phyloP scores from a whole-genome alignment of 2,113 vertebrate species.

The Prunella fulvescens region DNA sequence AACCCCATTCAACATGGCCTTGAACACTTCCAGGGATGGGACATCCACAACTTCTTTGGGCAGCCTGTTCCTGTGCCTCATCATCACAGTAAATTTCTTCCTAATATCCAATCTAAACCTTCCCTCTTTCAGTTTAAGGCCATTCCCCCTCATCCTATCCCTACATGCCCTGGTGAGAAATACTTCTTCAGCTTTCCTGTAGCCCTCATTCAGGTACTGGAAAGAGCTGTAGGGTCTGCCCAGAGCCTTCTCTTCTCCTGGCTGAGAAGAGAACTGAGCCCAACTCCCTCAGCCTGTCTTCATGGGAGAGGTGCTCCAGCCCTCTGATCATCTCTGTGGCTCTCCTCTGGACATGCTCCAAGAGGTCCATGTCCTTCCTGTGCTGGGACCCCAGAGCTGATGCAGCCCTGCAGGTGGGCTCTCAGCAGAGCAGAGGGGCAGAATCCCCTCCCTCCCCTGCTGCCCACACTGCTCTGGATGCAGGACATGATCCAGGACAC shows the following conservation, averaged over 20 bases:
- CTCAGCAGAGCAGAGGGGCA: neutral
- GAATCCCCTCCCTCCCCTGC: neutral
- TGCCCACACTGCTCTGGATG: fast-evolving
- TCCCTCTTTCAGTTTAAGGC: neutral
- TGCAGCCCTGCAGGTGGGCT: neutral
- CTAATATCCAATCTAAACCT: neutral
- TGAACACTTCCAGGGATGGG: neutral
- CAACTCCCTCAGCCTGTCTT: neutral
- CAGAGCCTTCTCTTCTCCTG: neutral
- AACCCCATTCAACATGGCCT: neutral
- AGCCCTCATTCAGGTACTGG: neutral
- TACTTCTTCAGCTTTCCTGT: neutral
- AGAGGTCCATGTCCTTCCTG: neutral
- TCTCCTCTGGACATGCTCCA: neutral
- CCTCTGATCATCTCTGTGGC: neutral
- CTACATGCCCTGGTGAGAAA: neutral
- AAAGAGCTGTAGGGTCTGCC: neutral
- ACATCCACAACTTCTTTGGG: neutral
- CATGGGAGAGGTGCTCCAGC: neutral
- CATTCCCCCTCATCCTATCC: neutral
- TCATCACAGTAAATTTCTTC: neutral
- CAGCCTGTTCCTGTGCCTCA: neutral
- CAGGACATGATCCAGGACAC: neutral
- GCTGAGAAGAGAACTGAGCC: neutral
- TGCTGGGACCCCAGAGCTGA: neutral